A percentile compares a stretch with the other conserved stretches of the same genome.
These are phyloP conservation scores for Pollenia amentaria DNA, from an alignment of 2,888 invertebrate genomes.

Conservation along the genomic window DNA sequence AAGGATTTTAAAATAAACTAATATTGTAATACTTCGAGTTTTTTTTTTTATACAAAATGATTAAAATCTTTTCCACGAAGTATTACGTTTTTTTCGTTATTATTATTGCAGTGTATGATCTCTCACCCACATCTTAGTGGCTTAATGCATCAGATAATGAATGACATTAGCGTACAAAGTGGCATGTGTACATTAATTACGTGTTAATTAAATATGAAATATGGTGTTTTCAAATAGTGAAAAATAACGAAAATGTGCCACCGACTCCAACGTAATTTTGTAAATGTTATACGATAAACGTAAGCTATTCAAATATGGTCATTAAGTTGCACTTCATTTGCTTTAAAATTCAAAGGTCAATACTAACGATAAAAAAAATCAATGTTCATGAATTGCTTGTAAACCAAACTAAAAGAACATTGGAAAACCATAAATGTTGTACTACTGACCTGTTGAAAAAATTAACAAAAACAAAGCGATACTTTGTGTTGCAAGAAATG, in stretches of 20 bases:
- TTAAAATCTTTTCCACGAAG: too few species aligned
- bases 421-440: conserved; percentile 37
- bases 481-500: conserved; percentile 37
- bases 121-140: conserved; percentile 18
- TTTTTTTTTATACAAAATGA: too few species aligned
- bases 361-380: conserved; percentile 17
- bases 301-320: conserved; percentile 53
- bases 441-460: conserved; percentile 60
- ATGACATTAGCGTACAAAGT: neutral
- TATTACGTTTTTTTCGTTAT: neutral
- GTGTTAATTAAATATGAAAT: conserved; percentile 61
- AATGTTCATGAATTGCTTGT: conserved; percentile 30
- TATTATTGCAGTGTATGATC: neutral
- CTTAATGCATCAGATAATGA: conserved; percentile 4
- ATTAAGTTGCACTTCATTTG: conserved; percentile 51
- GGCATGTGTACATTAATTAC: conserved; percentile 39
- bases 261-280: conserved; percentile 27
- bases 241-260: neutral
- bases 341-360: conserved; percentile 39
- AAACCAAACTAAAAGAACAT: conserved; percentile 21
- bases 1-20: too few species aligned
- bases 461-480: conserved; percentile 15
- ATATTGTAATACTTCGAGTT: neutral
- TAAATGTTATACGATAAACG: neutral
- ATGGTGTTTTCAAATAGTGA: conserved; percentile 30